phyloP scores from a whole-genome alignment of 2,113 vertebrate species.

The Cephalopterus ornatus region DNA sequence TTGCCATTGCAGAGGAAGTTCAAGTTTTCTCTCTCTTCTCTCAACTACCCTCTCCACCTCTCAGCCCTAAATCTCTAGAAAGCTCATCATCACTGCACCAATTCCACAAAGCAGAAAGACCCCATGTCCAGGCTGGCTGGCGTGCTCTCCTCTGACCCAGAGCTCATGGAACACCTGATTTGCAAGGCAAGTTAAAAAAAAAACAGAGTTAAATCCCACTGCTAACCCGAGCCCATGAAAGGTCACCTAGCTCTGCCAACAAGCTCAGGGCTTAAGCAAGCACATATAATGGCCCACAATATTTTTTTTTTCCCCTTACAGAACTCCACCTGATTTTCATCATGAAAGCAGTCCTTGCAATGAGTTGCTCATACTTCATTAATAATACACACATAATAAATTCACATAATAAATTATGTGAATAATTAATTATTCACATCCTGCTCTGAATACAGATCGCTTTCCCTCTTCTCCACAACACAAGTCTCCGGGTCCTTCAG shows the following conservation, averaged over 20 bases:
- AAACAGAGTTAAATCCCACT: background rate
- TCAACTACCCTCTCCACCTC: background rate
- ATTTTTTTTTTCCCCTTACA: background rate
- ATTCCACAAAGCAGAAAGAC: background rate
- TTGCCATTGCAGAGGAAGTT: accelerated
- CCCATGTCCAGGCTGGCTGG: background rate
- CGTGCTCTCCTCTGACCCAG: accelerated
- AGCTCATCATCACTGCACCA: background rate
- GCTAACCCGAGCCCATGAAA: background rate
- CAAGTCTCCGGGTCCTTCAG: background rate
- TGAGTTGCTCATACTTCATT: background rate
- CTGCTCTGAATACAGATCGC: background rate
- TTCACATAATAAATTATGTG: no score
- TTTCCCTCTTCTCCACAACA: background rate
- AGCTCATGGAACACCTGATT: background rate
- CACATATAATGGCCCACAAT: background rate
- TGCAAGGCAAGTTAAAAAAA: background rate
- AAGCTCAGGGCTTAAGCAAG: background rate
- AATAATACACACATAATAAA: no score
- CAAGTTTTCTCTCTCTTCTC: background rate
- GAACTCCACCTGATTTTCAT: background rate
- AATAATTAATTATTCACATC: background rate
- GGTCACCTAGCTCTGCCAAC: background rate
- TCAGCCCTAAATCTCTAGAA: accelerated
- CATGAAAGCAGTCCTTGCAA: accelerated